Percentiles rank a stretch among this genome's conserved stretches.
Conservation (phyloP, 2,113 vertebrate genomes). For the Callaeas wilsoni region DNA sequence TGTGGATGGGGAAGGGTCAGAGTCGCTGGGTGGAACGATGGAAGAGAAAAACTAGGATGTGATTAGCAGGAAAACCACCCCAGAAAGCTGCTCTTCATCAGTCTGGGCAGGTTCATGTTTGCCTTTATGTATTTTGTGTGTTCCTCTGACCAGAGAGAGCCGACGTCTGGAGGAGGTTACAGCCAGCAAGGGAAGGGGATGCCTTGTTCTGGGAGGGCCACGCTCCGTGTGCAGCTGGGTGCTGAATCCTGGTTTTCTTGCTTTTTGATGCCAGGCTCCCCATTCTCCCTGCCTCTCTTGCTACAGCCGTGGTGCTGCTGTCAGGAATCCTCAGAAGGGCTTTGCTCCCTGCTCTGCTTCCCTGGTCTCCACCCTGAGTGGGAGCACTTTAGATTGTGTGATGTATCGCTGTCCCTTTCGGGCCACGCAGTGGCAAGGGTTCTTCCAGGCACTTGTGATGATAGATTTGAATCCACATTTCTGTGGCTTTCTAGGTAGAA, state of each 20-base stretch:
- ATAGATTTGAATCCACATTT: not conserved
- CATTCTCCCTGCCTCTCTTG: not conserved
- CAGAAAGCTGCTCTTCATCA: not conserved
- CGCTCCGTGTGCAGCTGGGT: not conserved
- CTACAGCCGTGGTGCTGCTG: accelerated
- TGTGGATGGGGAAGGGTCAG: not conserved
- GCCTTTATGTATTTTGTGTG: not conserved
- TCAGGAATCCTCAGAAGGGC: not conserved
- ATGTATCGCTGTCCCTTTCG: accelerated
- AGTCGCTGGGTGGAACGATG: not conserved
- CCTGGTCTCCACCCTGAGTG: accelerated
- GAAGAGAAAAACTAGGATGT: not conserved
- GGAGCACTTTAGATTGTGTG: not conserved
- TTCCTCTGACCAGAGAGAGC: not conserved
- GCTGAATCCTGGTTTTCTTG: not conserved
- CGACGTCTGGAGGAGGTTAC: not conserved
- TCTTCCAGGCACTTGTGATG: not conserved
- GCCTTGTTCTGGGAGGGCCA: not conserved
- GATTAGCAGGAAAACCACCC: not conserved
- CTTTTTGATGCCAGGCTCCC: not conserved
- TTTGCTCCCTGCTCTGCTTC: not conserved
- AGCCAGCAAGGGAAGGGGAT: not conserved
- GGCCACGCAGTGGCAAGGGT: accelerated
- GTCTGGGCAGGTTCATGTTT: accelerated
- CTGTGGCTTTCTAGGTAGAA: not conserved